phyloP scores from a whole-genome alignment of 2,888 invertebrate species.

The Eurytoma californica region DNA sequence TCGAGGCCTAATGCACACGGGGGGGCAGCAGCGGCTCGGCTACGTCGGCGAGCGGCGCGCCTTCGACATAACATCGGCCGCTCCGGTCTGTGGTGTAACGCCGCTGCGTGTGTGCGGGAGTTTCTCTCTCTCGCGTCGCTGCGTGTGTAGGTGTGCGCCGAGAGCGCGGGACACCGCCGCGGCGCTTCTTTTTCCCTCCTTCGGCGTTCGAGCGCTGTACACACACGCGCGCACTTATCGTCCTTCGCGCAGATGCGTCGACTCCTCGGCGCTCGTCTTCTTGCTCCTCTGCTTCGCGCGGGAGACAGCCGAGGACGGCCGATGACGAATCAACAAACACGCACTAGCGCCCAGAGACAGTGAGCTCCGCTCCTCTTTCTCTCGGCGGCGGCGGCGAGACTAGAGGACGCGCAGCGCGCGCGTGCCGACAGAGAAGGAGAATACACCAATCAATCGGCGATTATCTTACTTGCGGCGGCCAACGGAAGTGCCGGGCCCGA shows the following conservation, averaged over 20 bases:
- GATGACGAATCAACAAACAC: conserved; percentile 53
- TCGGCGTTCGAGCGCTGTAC: neutral
- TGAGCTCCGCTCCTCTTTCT: neutral
- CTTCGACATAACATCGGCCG: conserved; percentile 59
- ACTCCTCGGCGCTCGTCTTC: too few species aligned
- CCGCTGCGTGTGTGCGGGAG: neutral
- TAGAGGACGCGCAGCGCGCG: neutral
- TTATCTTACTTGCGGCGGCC: conserved; percentile 3
- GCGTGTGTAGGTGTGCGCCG: neutral
- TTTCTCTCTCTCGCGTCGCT: neutral
- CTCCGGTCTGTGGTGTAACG: conserved; percentile 56
- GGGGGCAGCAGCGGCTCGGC: too few species aligned
- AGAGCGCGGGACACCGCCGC: neutral
- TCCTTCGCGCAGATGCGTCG: conserved; percentile 4
- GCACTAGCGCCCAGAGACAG: conserved; percentile 9
- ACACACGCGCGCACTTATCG: neutral
- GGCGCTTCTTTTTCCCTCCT: neutral
- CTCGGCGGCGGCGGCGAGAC: neutral
- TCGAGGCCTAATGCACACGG: too few species aligned
- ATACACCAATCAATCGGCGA: conserved; percentile 9
- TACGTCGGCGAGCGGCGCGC: conserved; percentile 34
- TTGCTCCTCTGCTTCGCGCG: neutral
- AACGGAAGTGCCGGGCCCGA: too few species aligned
- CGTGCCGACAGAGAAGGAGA: too few species aligned
- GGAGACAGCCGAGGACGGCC: neutral